Evolutionary conservation across 1,140 invertebrate genomes (phyloP).

Genomic region (Bradynema listronoti): DNA sequence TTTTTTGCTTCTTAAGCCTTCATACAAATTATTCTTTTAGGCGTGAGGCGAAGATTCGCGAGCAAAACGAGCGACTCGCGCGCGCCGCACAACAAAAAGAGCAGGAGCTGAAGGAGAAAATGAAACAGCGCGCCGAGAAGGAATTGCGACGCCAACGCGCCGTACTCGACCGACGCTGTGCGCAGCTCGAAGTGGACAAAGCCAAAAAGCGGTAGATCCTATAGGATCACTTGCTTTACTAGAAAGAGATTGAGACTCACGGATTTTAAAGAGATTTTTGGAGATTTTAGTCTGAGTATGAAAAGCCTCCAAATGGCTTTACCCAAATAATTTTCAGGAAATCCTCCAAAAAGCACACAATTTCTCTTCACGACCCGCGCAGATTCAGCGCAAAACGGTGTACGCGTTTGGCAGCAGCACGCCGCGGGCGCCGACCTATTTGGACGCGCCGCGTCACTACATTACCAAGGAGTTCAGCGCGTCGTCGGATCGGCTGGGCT

Average conservation of each 20-base stretch:
- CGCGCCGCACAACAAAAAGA: conserved; percentile 30
- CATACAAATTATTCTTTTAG: conserved; percentile 18
- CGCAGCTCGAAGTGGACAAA: conserved; percentile 30
- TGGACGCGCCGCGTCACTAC: conserved; percentile 34
- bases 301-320: no score
- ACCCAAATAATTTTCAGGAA: conserved; percentile 21
- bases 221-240: no score
- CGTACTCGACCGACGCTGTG: conserved; percentile 29
- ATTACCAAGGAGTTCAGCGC: no score
- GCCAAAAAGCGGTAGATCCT: conserved; percentile 20
- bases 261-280: no score
- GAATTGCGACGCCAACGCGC: conserved; percentile 35
- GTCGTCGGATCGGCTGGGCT: conserved; percentile 4
- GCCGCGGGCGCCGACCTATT: conserved; percentile 42
- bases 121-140: conserved; percentile 13
- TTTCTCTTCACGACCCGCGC: conserved; percentile 33
- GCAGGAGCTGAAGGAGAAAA: conserved; percentile 20
- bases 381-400: conserved; percentile 23
- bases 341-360: conserved; percentile 42
- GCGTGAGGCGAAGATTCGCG: conserved; percentile 33
- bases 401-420: conserved; percentile 48
- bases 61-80: conserved; percentile 29
- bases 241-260: no score
- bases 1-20: neutral
- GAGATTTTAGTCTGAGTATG: no score